phyloP scores from a whole-genome alignment of 1,140 invertebrate species.

The Orchestia grillus region DNA sequence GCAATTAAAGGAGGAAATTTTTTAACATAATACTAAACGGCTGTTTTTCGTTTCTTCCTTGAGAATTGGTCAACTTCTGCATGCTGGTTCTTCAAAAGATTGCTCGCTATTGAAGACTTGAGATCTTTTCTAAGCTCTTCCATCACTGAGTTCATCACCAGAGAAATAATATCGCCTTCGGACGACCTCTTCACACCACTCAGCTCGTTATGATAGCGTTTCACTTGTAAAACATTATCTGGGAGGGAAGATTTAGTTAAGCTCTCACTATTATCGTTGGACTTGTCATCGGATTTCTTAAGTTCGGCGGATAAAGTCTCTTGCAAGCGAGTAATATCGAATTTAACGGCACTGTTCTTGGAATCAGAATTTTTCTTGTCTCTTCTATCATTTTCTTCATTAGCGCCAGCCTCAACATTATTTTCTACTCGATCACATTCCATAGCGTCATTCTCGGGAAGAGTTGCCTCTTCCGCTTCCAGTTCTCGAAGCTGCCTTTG shows the following conservation, averaged over 20 bases:
- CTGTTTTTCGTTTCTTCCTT: neutral
- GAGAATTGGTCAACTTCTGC: neutral
- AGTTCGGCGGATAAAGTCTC: neutral
- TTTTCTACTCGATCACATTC: neutral
- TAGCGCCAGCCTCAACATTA: neutral
- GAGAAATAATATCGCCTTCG: neutral
- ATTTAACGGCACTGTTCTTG: neutral
- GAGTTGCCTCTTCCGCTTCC: slow-evolving; percentile 1
- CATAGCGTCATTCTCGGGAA: neutral
- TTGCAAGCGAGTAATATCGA: neutral
- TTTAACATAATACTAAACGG: neutral
- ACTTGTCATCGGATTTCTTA: neutral
- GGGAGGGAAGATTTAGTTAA: neutral
- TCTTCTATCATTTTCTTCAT: neutral
- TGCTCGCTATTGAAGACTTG: slow-evolving; percentile 6
- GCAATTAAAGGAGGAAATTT: neutral
- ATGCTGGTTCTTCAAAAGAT: slow-evolving; percentile 14
- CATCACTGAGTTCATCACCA: slow-evolving; percentile 23
- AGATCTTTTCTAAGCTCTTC: slow-evolving; percentile 36
- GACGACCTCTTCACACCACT: neutral
- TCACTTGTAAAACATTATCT: neutral
- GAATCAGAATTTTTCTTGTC: neutral
- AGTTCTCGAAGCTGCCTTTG: slow-evolving; percentile 11
- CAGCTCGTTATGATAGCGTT: neutral
- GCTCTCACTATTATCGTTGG: neutral